Evolutionary conservation across 37 sponge, comb jelly and placozoan genomes (phyloP).

Genomic region (Diacarnus erythraeanus): DNA sequence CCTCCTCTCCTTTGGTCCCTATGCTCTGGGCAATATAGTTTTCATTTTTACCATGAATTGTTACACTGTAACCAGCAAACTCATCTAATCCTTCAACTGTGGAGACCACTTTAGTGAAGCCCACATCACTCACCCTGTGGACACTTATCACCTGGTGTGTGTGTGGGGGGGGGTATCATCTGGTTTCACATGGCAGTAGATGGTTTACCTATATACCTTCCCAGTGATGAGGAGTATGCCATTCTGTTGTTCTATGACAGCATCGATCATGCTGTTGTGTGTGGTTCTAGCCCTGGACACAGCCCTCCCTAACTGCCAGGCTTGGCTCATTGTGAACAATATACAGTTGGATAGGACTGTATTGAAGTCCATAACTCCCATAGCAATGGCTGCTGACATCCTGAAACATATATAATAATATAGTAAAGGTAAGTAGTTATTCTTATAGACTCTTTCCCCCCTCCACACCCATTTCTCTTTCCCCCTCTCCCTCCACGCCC

Average conservation of each 20-base stretch:
- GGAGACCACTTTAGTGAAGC: slow-evolving; percentile 47
- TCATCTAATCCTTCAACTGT: slow-evolving; percentile 66
- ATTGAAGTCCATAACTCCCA: slow-evolving; percentile 31
- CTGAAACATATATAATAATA: slow-evolving; percentile 17
- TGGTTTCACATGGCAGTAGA: too few species aligned
- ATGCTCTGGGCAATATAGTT: slow-evolving; percentile 49
- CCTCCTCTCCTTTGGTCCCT: slow-evolving; percentile 6
- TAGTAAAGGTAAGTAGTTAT: too few species aligned
- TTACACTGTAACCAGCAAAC: slow-evolving; percentile 46
- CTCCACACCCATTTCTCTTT: neutral
- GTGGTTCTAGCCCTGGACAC: slow-evolving; percentile 43
- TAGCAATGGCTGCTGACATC: slow-evolving; percentile 50
- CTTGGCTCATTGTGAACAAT: slow-evolving; percentile 53
- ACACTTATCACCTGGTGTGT: slow-evolving; percentile 75
- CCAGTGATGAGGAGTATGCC: slow-evolving; percentile 68
- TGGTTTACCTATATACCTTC: slow-evolving; percentile 62
- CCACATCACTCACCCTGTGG: slow-evolving; percentile 32
- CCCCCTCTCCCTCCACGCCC: neutral
- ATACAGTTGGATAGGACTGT: slow-evolving; percentile 55
- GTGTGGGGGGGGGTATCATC: too few species aligned
- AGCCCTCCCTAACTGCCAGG: slow-evolving; percentile 77
- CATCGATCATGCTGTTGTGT: slow-evolving; percentile 40
- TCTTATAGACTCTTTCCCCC: neutral
- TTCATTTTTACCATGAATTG: slow-evolving; percentile 76
- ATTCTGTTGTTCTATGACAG: slow-evolving; percentile 40